phyloP scores from a whole-genome alignment of 2,888 invertebrate genomes.

The Meteorus colon region DNA sequence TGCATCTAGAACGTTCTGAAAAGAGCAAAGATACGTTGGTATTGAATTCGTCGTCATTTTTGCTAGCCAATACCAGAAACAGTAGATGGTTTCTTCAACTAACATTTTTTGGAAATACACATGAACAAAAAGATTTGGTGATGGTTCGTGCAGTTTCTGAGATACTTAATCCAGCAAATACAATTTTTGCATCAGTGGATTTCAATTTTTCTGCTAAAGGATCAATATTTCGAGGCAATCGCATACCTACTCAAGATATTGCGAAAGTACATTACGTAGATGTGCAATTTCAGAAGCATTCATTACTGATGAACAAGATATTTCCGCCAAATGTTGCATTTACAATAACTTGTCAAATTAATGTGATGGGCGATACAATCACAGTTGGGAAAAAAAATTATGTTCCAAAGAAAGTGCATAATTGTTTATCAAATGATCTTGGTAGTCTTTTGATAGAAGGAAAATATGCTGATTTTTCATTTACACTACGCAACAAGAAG shows the following conservation, averaged over 20 bases:
- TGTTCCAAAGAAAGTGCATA: neutral
- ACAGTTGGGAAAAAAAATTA: neutral
- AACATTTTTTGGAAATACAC: too few species aligned
- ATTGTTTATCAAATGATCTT: neutral
- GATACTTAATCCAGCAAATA: too few species aligned
- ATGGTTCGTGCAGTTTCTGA: neutral
- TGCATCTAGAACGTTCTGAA: neutral
- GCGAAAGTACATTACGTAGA: neutral
- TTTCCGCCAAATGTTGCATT: constrained; percentile 1
- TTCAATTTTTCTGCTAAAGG: neutral
- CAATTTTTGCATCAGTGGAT: neutral
- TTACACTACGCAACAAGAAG: neutral
- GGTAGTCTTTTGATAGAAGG: neutral
- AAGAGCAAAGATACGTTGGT: neutral
- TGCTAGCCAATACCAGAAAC: neutral
- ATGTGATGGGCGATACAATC: neutral
- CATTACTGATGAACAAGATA: neutral
- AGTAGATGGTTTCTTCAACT: neutral
- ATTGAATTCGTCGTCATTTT: neutral
- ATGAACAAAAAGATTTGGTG: neutral
- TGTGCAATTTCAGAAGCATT: neutral
- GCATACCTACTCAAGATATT: neutral
- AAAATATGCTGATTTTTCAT: constrained; percentile 5
- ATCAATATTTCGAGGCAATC: neutral
- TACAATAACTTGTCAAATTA: neutral